Evolutionary conservation across 2,888 invertebrate species (phyloP).

Genomic region (Frankliniella intonsa): DNA sequence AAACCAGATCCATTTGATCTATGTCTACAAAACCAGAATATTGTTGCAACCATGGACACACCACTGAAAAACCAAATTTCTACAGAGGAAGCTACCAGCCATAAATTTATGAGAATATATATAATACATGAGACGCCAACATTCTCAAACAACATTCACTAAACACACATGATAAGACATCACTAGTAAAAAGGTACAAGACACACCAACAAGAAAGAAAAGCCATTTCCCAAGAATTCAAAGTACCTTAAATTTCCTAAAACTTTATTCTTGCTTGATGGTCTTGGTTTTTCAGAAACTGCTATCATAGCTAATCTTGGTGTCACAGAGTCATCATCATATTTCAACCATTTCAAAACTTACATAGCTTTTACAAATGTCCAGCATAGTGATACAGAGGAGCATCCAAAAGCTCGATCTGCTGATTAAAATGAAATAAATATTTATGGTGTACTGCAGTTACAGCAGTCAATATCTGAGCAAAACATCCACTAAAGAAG

Average conservation of each 20-base stretch:
- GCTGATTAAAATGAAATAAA: not conserved
- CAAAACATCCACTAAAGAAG: not conserved
- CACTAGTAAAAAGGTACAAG: not conserved
- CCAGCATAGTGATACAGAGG: not conserved
- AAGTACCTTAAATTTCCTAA: conserved; percentile 11
- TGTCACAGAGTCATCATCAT: not conserved
- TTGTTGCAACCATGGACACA: no score
- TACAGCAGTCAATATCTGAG: not conserved
- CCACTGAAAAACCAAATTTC: no score
- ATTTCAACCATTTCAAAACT: not conserved
- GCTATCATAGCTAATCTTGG: not conserved
- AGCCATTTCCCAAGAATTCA: not conserved
- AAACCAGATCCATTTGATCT: no score
- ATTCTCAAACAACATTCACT: conserved; percentile 17
- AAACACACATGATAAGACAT: not conserved
- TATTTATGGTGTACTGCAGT: not conserved
- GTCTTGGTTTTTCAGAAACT: not conserved
- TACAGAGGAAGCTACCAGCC: no score
- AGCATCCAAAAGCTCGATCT: conserved; percentile 13
- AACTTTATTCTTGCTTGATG: not conserved
- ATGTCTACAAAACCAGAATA: no score
- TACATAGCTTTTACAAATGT: not conserved
- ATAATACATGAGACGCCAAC: not conserved
- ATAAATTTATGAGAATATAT: no score
- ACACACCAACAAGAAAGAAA: not conserved